A percentile compares a stretch with the other conserved stretches of the same genome.
Evolutionary conservation across 2,888 invertebrate species (phyloP).

Genomic region (Antheraea assamensis): DNA sequence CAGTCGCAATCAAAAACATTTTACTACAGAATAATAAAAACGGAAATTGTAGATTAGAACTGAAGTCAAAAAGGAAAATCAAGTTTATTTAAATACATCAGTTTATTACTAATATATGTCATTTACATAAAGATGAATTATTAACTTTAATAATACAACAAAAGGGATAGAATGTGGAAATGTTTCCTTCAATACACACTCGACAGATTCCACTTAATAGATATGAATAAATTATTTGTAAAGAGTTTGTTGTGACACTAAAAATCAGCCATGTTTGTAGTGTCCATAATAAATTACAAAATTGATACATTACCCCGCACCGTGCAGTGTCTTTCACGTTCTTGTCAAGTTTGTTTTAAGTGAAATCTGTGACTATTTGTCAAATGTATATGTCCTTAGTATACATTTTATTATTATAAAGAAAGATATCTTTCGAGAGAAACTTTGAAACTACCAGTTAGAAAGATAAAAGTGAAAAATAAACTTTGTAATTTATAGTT

Average conservation of each 20-base stretch:
- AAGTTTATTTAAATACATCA: not conserved
- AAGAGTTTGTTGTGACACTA: not conserved
- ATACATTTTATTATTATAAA: too few relatives aligned
- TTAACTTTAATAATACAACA: not conserved
- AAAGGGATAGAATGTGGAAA: not conserved
- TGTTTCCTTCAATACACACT: not conserved
- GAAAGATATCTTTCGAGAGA: too few relatives aligned
- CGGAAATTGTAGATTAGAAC: not conserved
- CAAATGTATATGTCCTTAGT: too few relatives aligned
- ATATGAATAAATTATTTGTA: not conserved
- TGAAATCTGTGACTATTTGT: not conserved
- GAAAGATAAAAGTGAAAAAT: too few relatives aligned
- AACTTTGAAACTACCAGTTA: too few relatives aligned
- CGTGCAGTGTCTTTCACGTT: not conserved
- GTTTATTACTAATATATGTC: conserved; percentile 7
- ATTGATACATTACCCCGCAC: not conserved
- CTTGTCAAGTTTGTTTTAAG: not conserved
- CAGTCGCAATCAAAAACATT: not conserved
- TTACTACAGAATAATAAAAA: not conserved
- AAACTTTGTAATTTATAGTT: too few relatives aligned
- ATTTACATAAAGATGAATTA: not conserved
- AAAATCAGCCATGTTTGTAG: not conserved
- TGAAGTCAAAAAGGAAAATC: not conserved
- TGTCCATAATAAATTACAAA: conserved; percentile 8
- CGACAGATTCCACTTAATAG: not conserved